phyloP scores from a whole-genome alignment of 2,888 invertebrate species.

The Agrochola circellaris region DNA sequence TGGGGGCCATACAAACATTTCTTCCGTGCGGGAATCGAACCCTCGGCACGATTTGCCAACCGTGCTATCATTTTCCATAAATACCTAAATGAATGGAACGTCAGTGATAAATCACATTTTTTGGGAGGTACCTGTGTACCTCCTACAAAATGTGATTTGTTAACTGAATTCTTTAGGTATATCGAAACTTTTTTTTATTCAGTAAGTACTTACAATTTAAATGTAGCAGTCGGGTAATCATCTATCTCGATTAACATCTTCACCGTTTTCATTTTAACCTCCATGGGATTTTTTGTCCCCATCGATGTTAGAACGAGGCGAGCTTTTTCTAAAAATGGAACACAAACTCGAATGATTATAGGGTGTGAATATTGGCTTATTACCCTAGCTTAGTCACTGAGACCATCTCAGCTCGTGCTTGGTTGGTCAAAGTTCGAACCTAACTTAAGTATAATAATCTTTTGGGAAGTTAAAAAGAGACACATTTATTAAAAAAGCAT shows the following conservation, averaged over 20 bases:
- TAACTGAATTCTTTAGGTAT: background rate
- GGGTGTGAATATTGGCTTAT: background rate
- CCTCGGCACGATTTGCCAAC: too few species aligned
- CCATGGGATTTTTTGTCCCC: background rate
- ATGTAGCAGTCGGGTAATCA: constrained; percentile 73
- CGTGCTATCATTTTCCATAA: background rate
- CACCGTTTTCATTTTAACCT: constrained; percentile 42
- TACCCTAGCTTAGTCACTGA: background rate
- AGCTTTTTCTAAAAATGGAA: constrained; percentile 52
- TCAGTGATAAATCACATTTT: too few species aligned
- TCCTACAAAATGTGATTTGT: background rate
- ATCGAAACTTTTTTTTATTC: background rate
- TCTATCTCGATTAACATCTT: constrained; percentile 60
- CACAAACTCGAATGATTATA: background rate
- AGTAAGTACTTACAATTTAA: constrained; percentile 73
- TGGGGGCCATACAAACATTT: background rate
- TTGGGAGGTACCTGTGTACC: too few species aligned
- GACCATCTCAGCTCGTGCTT: background rate
- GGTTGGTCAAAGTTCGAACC: background rate
- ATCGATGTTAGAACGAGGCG: constrained; percentile 60
- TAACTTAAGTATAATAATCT: background rate
- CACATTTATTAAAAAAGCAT: background rate
- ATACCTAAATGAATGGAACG: background rate
- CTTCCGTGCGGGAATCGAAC: background rate
- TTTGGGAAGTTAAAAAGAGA: background rate